Evolutionary conservation across 2,888 invertebrate species (phyloP).

Genomic region (Argyresthia albistria): DNA sequence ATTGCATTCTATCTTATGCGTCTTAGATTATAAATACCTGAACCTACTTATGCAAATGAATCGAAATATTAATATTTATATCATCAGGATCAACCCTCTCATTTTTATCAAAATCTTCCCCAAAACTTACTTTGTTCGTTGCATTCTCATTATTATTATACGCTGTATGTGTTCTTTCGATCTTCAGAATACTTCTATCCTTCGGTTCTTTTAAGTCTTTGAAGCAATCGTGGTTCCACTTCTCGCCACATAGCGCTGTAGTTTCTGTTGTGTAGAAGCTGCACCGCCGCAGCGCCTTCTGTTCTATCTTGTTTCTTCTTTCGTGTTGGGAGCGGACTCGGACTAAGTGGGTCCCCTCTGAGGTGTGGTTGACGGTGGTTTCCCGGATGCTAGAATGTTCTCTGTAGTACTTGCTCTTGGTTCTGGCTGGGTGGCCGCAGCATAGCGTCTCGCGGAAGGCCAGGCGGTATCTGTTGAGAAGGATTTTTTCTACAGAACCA

Average conservation of each 20-base stretch:
- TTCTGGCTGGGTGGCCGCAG: constrained; percentile 63
- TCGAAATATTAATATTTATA: constrained; percentile 11
- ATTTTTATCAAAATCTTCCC: constrained; percentile 20
- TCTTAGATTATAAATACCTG: no score
- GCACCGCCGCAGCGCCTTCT: constrained; percentile 17
- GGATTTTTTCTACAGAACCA: not conserved
- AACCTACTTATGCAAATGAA: constrained; percentile 8
- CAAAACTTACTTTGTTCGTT: constrained; percentile 22
- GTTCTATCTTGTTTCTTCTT: constrained; percentile 14
- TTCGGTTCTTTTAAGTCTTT: constrained; percentile 15
- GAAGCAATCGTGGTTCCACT: constrained; percentile 30
- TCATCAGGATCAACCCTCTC: not conserved
- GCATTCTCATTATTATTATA: constrained; percentile 32
- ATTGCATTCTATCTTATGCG: no score
- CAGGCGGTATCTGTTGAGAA: constrained; percentile 76
- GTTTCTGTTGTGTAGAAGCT: constrained; percentile 40
- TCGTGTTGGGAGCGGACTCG: constrained; percentile 37
- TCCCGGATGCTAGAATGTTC: constrained; percentile 76
- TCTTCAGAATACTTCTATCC: constrained; percentile 22
- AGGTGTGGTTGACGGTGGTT: constrained; percentile 64
- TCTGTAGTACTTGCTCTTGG: constrained; percentile 59
- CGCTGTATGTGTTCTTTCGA: constrained; percentile 19
- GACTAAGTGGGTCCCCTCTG: constrained; percentile 55
- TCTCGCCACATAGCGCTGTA: constrained; percentile 31
- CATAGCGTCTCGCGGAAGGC: constrained; percentile 85